phyloP scores from a whole-genome alignment of 2,888 invertebrate species.

The Drosophila neonasuta region DNA sequence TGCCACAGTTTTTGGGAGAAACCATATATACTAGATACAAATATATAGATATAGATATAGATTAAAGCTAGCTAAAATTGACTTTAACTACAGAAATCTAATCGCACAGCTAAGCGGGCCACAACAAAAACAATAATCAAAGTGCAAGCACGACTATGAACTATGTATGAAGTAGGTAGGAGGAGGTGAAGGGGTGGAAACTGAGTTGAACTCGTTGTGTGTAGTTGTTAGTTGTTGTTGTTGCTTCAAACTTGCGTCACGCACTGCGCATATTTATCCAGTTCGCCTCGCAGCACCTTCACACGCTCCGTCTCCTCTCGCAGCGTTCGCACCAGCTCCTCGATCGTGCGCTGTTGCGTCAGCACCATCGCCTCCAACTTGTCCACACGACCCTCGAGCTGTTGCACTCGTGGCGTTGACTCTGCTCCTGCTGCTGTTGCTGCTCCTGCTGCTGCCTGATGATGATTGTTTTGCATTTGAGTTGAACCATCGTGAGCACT shows the following conservation, averaged over 20 bases:
- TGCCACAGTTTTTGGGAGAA: neutral
- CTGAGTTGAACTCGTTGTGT: slow-evolving; percentile 18
- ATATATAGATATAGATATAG: slow-evolving; percentile 15
- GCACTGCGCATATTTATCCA: slow-evolving; percentile 88
- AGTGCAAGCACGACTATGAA: slow-evolving; percentile 51
- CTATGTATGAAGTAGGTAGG: slow-evolving; percentile 29
- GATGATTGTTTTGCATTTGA: slow-evolving; percentile 49
- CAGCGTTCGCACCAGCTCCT: slow-evolving; percentile 85
- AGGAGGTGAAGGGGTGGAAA: neutral
- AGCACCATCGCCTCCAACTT: slow-evolving; percentile 80
- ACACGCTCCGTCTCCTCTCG: slow-evolving; percentile 86
- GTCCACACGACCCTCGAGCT: slow-evolving; percentile 80
- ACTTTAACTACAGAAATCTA: slow-evolving; percentile 64
- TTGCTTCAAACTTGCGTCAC: slow-evolving; percentile 86
- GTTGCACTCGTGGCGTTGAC: slow-evolving; percentile 66
- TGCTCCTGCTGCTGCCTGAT: slow-evolving; percentile 34
- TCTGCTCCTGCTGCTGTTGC: slow-evolving; percentile 26
- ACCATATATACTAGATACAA: slow-evolving; percentile 11
- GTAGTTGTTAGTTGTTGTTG: neutral
- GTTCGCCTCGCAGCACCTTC: slow-evolving; percentile 85
- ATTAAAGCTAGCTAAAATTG: slow-evolving; percentile 73
- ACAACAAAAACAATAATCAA: slow-evolving; percentile 56
- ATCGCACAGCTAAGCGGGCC: slow-evolving; percentile 53
- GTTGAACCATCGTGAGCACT: slow-evolving; percentile 37
- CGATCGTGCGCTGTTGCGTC: slow-evolving; percentile 84